Evolutionary conservation across 2,797 vertebrate genomes (phyloP).

Genomic region (Lepilemur septentrionalis): DNA sequence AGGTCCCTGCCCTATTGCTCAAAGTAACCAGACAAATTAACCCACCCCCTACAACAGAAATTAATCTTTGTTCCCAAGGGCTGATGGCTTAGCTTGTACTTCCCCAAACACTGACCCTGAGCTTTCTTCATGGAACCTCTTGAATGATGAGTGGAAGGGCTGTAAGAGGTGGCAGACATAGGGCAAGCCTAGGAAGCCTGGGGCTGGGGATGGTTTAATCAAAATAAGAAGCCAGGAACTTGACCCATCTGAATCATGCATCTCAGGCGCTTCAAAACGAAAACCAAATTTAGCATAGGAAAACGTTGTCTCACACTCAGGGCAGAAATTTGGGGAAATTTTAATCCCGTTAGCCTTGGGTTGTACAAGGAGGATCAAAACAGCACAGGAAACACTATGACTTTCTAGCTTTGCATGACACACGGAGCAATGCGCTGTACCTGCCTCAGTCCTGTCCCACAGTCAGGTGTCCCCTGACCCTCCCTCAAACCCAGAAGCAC

Average conservation of each 20-base stretch:
- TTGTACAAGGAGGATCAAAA: not conserved
- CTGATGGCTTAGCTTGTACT: conserved; percentile 71
- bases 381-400: not conserved
- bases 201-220: not conserved
- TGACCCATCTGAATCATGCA: not conserved
- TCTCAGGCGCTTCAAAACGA: conserved; percentile 35
- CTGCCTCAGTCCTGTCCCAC: not conserved
- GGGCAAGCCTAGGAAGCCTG: not conserved
- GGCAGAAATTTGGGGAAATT: conserved; percentile 16
- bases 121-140: conserved; percentile 68
- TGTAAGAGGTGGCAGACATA: not conserved
- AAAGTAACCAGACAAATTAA: conserved; percentile 31
- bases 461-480: not conserved
- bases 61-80: conserved; percentile 59
- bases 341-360: not conserved
- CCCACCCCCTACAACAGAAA: not conserved
- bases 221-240: not conserved
- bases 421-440: not conserved
- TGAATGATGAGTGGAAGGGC: not conserved
- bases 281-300: conserved; percentile 48
- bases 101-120: conserved; percentile 47
- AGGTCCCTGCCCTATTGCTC: conserved; percentile 25
- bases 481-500: not conserved
- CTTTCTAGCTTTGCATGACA: conserved; percentile 25
- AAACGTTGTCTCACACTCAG: conserved; percentile 23